A percentile compares a stretch with the other conserved stretches of the same genome.
Conservation (phyloP, 2,888 invertebrate species). For the Ochropleura plecta region DNA sequence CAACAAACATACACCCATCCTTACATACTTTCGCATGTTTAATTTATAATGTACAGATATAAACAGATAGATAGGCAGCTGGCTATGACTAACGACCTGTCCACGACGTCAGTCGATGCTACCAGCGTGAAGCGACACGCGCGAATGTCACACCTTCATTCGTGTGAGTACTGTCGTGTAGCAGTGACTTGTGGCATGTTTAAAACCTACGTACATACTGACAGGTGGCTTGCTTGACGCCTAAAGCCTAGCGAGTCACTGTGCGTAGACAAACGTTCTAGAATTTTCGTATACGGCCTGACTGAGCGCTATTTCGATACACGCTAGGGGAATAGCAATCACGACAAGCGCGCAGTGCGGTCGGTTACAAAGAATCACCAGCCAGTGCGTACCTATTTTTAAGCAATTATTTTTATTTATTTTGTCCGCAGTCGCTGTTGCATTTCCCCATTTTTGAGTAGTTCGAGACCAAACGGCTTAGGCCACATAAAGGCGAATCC, state of each 20-base stretch:
- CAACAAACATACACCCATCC: not conserved
- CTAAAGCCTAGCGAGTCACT: not conserved
- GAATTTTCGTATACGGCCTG: not conserved
- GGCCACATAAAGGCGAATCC: not conserved
- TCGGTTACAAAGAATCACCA: too few relatives aligned
- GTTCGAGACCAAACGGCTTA: not conserved
- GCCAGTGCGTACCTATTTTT: not conserved
- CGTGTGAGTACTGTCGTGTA: too few relatives aligned
- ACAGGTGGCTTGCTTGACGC: not conserved
- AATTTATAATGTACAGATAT: not conserved
- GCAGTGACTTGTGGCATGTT: too few relatives aligned
- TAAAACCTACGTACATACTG: too few relatives aligned
- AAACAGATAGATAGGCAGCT: not conserved
- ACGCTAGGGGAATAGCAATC: not conserved
- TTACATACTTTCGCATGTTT: not conserved
- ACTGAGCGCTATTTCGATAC: not conserved
- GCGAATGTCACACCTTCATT: not conserved
- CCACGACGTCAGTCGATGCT: not conserved
- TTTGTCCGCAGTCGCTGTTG: not conserved
- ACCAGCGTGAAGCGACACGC: not conserved
- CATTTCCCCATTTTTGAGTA: not conserved
- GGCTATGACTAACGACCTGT: not conserved
- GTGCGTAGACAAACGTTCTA: not conserved
- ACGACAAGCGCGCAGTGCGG: not conserved
- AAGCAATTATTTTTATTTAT: not conserved